Conservation (phyloP, 2,113 vertebrate species). For the Melanotaenia duboulayi region DNA sequence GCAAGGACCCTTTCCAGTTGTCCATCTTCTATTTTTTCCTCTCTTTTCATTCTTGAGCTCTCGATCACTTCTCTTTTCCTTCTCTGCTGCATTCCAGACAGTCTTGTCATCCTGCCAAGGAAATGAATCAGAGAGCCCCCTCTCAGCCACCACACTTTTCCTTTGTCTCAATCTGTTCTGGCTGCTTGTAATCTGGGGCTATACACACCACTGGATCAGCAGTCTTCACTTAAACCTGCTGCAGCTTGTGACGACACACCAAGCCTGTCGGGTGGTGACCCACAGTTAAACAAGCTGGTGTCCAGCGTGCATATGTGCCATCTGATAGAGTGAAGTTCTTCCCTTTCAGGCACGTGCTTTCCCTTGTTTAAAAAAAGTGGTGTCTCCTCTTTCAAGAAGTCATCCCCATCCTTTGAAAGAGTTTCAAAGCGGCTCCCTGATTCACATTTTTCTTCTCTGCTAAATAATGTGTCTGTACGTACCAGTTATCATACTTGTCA, state of each 20-base stretch:
- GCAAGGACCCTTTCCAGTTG: slow-evolving; percentile 56
- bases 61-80: slow-evolving; percentile 84
- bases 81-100: slow-evolving; percentile 87
- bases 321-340: slow-evolving; percentile 51
- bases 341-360: slow-evolving; percentile 54
- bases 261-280: slow-evolving; percentile 62
- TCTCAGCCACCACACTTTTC: slow-evolving; percentile 74
- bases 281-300: slow-evolving; percentile 50
- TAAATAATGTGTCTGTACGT: slow-evolving; percentile 48
- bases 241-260: slow-evolving; percentile 65
- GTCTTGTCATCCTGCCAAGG: slow-evolving; percentile 91
- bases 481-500: slow-evolving; percentile 56
- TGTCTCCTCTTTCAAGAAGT: slow-evolving; percentile 66
- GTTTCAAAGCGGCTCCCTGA: slow-evolving; percentile 57
- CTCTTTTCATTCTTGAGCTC: slow-evolving; percentile 69
- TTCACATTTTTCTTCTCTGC: slow-evolving; percentile 47
- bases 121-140: slow-evolving; percentile 88
- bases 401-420: slow-evolving; percentile 65
- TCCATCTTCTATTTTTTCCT: slow-evolving; percentile 57
- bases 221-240: slow-evolving; percentile 50
- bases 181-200: slow-evolving; percentile 44
- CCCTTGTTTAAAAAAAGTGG: slow-evolving; percentile 67
- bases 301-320: slow-evolving; percentile 51
- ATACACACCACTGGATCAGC: slow-evolving; percentile 35
- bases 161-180: slow-evolving; percentile 75